These are phyloP conservation scores for Gracilinanus agilis DNA, from an alignment of 2,113 vertebrate species.

Conservation along the genomic window DNA sequence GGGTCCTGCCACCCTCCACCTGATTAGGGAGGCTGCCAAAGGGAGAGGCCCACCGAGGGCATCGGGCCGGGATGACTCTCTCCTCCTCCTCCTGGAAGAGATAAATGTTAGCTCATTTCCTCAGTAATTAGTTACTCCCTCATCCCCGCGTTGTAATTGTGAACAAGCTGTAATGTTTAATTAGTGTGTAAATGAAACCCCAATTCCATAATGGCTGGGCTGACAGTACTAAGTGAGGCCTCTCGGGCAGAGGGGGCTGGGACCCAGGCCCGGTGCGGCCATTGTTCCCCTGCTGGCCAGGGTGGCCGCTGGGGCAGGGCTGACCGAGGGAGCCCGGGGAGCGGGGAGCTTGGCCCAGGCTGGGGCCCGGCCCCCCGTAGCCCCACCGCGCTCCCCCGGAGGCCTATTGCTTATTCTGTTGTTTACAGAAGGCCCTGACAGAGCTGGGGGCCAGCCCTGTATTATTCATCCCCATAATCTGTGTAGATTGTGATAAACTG, in stretches of 20 bases:
- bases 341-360: constrained; percentile 77
- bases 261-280: constrained; percentile 75
- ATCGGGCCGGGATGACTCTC: neutral
- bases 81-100: constrained; percentile 73
- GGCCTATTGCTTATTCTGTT: constrained; percentile 81
- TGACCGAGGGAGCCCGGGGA: constrained; percentile 79
- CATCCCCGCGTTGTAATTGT: constrained; percentile 91
- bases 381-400: neutral
- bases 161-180: constrained; percentile 96
- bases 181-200: constrained; percentile 94
- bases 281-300: neutral
- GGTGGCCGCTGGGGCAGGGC: neutral
- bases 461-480: constrained; percentile 86
- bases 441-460: constrained; percentile 85
- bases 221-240: constrained; percentile 90
- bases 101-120: constrained; percentile 93
- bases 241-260: constrained; percentile 85
- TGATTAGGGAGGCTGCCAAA: constrained; percentile 38
- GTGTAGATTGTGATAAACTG: constrained; percentile 85
- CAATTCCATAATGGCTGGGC: constrained; percentile 89
- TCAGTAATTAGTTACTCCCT: constrained; percentile 94
- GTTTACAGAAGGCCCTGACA: constrained; percentile 85
- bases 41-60: constrained; percentile 60
- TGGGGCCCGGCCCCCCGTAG: neutral
- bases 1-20: constrained; percentile 16